Base-by-base conservation (phyloP, 1,140 invertebrate genomes). In the Drosophila yakuba region DNA sequence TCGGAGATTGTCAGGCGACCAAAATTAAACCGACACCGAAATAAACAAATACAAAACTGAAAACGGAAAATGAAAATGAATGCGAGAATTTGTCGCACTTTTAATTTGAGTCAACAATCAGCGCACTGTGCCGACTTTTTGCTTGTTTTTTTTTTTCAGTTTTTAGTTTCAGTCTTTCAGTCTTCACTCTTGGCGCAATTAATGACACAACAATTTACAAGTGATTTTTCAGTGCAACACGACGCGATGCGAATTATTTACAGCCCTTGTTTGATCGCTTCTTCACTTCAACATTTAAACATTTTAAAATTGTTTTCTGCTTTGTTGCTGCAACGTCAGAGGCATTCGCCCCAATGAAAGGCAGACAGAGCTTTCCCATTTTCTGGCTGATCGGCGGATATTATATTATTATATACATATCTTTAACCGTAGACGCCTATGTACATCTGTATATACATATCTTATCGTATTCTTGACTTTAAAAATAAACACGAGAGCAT, bases 291-390 rank as follows among this genome's bases (percentile, higher is more conserved):
- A 32, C 32, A 32, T 32, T 32, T 10, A 3, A 12, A 12, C 2
- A 12, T 11, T 43, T 50, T 47, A 1, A 20, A 20, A 20, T 41
- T 39, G n/a, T 45, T 23, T 28, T 48, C 78, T 36, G 23, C 15
- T 45, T 32, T 7, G 28, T 52, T 81, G 78, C 60, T 59, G 60
- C 60, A n/a, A 61, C 64, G 64, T 66, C 74, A 74, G 84, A 82
- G 68, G 83, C 82, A 68, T 54, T 56, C 50, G 68, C 54, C 74
- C 43, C 83, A 82, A 81, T 82, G 55, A 61, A 43, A 41, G 25
- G 15, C 25, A 44, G 41, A 54, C 17, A 28, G 12, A 57, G 52
- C 36, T 61, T 41, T 62, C 38, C 32, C 58, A 8, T 39, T 44
- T 56, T 60, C 43, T 10, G 43, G 0, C 41, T 38, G 23, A 55